These are phyloP conservation scores for Dysmachus trigonus DNA, from an alignment of 2,888 invertebrate genomes.

Conservation along the genomic window DNA sequence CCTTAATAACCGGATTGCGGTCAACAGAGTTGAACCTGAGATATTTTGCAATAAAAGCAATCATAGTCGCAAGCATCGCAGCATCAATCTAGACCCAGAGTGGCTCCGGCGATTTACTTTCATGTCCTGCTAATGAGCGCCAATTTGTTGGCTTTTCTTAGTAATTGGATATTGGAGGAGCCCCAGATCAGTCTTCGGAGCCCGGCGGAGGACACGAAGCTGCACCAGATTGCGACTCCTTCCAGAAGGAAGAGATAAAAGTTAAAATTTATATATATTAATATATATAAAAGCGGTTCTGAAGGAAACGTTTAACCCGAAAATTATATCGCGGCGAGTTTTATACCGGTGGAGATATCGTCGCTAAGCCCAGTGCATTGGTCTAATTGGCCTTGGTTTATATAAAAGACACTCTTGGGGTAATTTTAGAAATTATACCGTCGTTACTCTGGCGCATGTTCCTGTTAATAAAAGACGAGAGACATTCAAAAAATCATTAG, in stretches of 20 bases:
- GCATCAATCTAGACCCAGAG: background rate
- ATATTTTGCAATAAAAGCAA: background rate
- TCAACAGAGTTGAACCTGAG: background rate
- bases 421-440: slow-evolving; percentile 33
- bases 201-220: too few relatives aligned
- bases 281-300: background rate
- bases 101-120: background rate
- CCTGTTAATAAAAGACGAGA: slow-evolving; percentile 19
- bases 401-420: slow-evolving; percentile 6
- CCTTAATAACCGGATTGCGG: background rate
- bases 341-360: background rate
- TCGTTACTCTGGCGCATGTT: background rate
- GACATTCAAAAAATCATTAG: slow-evolving; percentile 33
- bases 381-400: slow-evolving; percentile 14
- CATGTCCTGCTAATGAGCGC: background rate
- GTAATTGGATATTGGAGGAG: background rate
- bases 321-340: background rate
- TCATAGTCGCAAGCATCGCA: background rate
- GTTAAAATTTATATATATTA: too few relatives aligned
- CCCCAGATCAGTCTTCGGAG: too few relatives aligned
- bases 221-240: background rate
- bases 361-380: slow-evolving; percentile 2
- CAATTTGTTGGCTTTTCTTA: background rate
- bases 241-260: background rate
- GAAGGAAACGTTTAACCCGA: background rate